A percentile compares a stretch with the other conserved stretches of the same genome.
Conservation (phyloP, 2,888 invertebrate genomes). For the Falcaria lacertinaria region DNA sequence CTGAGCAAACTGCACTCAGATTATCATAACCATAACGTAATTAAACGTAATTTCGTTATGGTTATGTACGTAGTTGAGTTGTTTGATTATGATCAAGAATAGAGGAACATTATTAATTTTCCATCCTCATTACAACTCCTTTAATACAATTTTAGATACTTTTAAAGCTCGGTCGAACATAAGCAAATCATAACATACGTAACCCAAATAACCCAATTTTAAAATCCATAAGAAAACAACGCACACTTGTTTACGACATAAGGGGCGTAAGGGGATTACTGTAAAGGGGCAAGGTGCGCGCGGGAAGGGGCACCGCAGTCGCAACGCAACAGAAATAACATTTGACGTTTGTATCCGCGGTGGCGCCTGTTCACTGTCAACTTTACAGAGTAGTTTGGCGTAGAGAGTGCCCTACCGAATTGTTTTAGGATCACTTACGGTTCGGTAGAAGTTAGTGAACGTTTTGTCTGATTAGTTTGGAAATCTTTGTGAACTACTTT, state of each 20-base stretch:
- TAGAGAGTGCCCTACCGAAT: conserved; percentile 24
- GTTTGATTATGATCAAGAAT: no score
- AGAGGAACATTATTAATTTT: no score
- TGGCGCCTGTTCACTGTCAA: conserved; percentile 80
- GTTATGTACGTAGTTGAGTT: no score
- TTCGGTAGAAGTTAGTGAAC: background rate
- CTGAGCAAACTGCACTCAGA: no score
- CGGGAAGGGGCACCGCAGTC: conserved; percentile 49
- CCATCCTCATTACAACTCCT: no score
- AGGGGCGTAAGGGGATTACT: conserved; percentile 10
- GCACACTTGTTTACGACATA: conserved; percentile 53
- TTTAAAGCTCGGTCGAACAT: no score
- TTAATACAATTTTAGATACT: no score
- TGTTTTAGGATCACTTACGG: background rate
- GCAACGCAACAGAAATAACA: conserved; percentile 74
- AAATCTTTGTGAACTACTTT: background rate
- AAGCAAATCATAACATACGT: conserved; percentile 14
- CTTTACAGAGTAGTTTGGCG: conserved; percentile 46
- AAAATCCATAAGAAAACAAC: conserved; percentile 51
- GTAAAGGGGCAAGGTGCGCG: conserved; percentile 9
- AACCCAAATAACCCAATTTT: conserved; percentile 47
- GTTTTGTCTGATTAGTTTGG: background rate
- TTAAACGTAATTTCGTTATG: no score
- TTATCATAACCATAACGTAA: no score
- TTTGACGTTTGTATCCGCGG: conserved; percentile 75